Evolutionary conservation across 2,797 vertebrate genomes (phyloP).

Genomic region (Peromyscus eremicus): DNA sequence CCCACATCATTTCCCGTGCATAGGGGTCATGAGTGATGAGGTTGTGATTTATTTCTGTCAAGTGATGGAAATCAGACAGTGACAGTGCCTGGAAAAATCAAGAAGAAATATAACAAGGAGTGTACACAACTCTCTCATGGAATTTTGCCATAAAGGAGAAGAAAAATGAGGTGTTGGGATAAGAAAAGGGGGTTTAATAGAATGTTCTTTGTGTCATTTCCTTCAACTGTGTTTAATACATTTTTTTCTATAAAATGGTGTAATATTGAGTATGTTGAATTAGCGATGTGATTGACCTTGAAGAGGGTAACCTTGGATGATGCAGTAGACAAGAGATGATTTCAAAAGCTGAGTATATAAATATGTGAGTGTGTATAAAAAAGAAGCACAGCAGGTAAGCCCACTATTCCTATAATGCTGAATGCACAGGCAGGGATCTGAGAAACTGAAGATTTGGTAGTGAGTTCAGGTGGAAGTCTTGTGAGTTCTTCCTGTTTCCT

Average conservation of each 20-base stretch:
- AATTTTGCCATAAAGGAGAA: not conserved
- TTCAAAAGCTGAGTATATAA: not conserved
- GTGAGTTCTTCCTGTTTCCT: not conserved
- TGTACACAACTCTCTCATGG: not conserved
- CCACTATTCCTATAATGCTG: not conserved
- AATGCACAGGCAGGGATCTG: rapidly evolving
- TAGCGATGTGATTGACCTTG: not conserved
- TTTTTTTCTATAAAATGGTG: not conserved
- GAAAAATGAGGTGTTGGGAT: not conserved
- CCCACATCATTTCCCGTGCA: not conserved
- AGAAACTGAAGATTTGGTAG: not conserved
- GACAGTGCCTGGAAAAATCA: not conserved
- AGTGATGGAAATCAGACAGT: not conserved
- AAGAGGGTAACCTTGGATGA: not conserved
- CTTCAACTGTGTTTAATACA: not conserved
- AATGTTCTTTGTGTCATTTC: not conserved
- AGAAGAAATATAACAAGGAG: not conserved
- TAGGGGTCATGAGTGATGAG: not conserved
- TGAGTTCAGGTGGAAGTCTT: not conserved
- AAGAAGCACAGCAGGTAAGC: not conserved
- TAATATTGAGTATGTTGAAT: not conserved
- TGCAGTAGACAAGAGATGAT: not conserved
- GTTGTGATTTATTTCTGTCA: not conserved
- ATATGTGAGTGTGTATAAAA: not conserved
- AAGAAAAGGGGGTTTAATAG: not conserved